Conservation (phyloP, 2,113 vertebrate species). For the Notarius quadriscutis region DNA sequence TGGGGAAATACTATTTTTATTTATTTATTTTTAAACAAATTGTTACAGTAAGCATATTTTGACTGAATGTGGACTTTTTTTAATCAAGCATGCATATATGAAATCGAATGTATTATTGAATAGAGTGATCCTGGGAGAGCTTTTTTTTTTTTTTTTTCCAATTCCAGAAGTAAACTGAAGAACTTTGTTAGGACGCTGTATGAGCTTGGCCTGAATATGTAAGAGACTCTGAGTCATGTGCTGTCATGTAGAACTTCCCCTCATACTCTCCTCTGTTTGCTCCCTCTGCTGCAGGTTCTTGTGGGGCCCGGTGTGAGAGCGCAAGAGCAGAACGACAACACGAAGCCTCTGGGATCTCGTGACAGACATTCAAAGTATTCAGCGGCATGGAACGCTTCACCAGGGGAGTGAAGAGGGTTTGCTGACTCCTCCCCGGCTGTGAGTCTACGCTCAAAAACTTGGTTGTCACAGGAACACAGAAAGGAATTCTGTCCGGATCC, state of each 20-base stretch:
- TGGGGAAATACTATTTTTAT: background rate
- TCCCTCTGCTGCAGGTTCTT: slow-evolving; percentile 61
- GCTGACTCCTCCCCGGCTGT: slow-evolving; percentile 61
- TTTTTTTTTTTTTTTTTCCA: background rate
- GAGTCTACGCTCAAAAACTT: slow-evolving; percentile 46
- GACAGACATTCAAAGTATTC: slow-evolving; percentile 66
- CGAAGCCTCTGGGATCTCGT: slow-evolving; percentile 50
- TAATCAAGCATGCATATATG: background rate
- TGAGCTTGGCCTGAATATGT: background rate
- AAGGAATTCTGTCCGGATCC: slow-evolving; percentile 59
- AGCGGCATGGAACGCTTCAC: slow-evolving; percentile 64
- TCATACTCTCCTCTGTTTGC: slow-evolving; percentile 62
- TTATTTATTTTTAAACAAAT: background rate
- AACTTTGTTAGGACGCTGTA: background rate
- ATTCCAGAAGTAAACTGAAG: background rate
- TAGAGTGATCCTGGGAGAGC: background rate
- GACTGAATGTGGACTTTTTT: background rate
- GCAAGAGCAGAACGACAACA: slow-evolving; percentile 64
- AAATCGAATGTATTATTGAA: background rate
- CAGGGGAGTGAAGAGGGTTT: slow-evolving; percentile 62
- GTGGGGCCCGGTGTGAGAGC: slow-evolving; percentile 58
- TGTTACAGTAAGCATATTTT: background rate
- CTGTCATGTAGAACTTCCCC: slow-evolving; percentile 67
- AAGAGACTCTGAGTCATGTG: slow-evolving; percentile 60
- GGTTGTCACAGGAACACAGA: slow-evolving; percentile 58